Base-by-base conservation (phyloP, 2,113 vertebrate species). In the Leucosticte australis region DNA sequence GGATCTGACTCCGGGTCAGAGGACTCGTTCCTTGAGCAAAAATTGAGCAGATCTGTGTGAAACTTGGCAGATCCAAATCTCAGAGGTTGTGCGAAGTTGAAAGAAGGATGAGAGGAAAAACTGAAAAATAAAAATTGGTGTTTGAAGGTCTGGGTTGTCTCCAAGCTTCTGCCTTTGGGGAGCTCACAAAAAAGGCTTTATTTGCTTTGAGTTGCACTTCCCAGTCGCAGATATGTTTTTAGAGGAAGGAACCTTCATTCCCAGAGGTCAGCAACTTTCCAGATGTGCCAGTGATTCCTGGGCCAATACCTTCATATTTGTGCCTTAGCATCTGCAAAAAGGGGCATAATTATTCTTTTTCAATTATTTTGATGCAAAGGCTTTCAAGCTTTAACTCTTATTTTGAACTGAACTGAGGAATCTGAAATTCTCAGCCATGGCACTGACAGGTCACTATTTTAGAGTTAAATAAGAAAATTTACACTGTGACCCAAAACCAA, bases 1-100 rank as follows among this genome's bases (percentile, higher is more conserved):
- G 92, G 93, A 89, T 63, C 47, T 13, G 67, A 76, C 42, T 76
- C 47, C 3, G 26, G 87, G 86, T 91, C 84, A 86, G 94, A 89
- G 94, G 89, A 67, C 47, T 71, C 33, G 2, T 27, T 79, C 41
- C 49, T 64, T 23, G 62, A 41, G 52, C 21, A 37, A 17, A 75
- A 84, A 80, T 82, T 64, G 46, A 68, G 39, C 37, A 27, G 76
- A 74, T 71, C 83, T 44, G 57, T 14, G 63, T 73, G 87, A 85
- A 87, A 79, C 30, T 30, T 78, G 84, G 75, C 79, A 52, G 47
- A 4, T 15, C 27, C 15, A 17, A 69, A 64, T 18, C 74, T 47
- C 68, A 5, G 65, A 57, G 75, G 14, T 21, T n/a, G 42, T 52
- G 59, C 24, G 30, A 69, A 65, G 63, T 1, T 18, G 19, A 10